phyloP scores from a whole-genome alignment of 2,113 vertebrate species.

The Sturnira hondurensis region DNA sequence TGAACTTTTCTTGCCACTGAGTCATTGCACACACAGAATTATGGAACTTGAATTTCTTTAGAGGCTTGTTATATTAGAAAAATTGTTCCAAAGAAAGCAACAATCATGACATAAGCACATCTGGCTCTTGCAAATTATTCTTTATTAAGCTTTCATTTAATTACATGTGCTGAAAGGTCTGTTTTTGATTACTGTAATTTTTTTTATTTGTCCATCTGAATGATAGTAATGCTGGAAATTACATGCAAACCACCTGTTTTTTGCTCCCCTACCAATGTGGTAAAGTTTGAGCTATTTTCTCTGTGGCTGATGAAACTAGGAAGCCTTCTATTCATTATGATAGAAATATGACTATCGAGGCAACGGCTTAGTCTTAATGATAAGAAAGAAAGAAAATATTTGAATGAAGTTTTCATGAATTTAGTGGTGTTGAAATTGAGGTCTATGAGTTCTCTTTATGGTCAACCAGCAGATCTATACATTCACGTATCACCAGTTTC shows the following conservation, averaged over 20 bases:
- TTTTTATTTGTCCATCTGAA: slow-evolving; percentile 89
- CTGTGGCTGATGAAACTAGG: slow-evolving; percentile 71
- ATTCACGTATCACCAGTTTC: slow-evolving; percentile 4
- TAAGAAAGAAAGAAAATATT: slow-evolving; percentile 61
- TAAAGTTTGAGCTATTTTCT: slow-evolving; percentile 79
- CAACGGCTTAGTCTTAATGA: slow-evolving; percentile 73
- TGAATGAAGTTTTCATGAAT: slow-evolving; percentile 57
- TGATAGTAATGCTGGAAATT: slow-evolving; percentile 84
- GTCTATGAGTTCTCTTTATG: slow-evolving; percentile 44
- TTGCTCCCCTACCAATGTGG: slow-evolving; percentile 75
- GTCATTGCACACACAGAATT: slow-evolving; percentile 82
- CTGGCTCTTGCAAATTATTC: slow-evolving; percentile 88
- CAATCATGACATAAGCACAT: slow-evolving; percentile 88
- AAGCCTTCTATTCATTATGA: slow-evolving; percentile 74
- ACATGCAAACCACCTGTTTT: slow-evolving; percentile 83
- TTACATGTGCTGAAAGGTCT: slow-evolving; percentile 86
- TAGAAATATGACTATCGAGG: slow-evolving; percentile 73
- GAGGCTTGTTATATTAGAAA: slow-evolving; percentile 85
- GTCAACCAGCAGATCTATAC: not conserved
- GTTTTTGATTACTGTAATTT: slow-evolving; percentile 86
- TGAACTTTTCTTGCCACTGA: slow-evolving; percentile 76
- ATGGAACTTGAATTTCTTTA: slow-evolving; percentile 87
- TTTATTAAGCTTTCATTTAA: slow-evolving; percentile 91
- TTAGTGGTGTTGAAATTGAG: slow-evolving; percentile 46
- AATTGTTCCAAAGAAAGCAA: slow-evolving; percentile 91